Evolutionary conservation across 2,888 invertebrate genomes (phyloP), one percentile per base, ranked within the genome.

Genomic region (Himalopsyche tibetana): DNA sequence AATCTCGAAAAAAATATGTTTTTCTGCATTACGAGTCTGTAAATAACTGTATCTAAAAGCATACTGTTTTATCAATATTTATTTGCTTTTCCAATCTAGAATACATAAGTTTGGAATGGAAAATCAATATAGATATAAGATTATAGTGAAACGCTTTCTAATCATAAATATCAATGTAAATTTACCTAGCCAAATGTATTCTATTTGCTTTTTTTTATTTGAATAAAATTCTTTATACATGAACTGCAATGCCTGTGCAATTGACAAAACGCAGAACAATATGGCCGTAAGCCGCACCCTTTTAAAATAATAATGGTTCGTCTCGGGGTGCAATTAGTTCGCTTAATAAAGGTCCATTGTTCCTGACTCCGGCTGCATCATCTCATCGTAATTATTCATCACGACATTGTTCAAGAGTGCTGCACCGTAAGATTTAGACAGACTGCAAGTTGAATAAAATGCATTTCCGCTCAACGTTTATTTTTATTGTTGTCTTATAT

Each of bases 291-390:
- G 63, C 63, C 63, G 63, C 63, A 19, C 63, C 63, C 28, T 63
- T 63, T 63, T 51, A 12, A 51, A 51, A 51, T 51, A 51, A 51
- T 51, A 51, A 51, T 51, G 51, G 51, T 51, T n/a, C 11, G 63
- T 63, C 63, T 63, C 63, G n/a, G 19, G 28, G 63, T 63, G 63
- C 63, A 63, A 63, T 63, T 63, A 63, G 63, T 63, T 63, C 63
- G 63, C 63, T 63, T 63, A 63, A 63, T 63, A 63, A 63, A n/a
- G 63, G 63, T 28, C 63, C 63, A 63, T 63, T 63, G 63, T 63
- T 19, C 63, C 63, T 11, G 63, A 63, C 63, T 63, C n/a, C 8
- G 63, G 63, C 63, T 63, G 63, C 63, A 63, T 19, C 63, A 63
- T 63, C 63, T 63, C 63, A 63, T 63, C 6, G 28, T 19, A 63